These are phyloP conservation scores for Microcebus tavaratra DNA, from an alignment of 2,113 vertebrate genomes.

Conservation along the genomic window DNA sequence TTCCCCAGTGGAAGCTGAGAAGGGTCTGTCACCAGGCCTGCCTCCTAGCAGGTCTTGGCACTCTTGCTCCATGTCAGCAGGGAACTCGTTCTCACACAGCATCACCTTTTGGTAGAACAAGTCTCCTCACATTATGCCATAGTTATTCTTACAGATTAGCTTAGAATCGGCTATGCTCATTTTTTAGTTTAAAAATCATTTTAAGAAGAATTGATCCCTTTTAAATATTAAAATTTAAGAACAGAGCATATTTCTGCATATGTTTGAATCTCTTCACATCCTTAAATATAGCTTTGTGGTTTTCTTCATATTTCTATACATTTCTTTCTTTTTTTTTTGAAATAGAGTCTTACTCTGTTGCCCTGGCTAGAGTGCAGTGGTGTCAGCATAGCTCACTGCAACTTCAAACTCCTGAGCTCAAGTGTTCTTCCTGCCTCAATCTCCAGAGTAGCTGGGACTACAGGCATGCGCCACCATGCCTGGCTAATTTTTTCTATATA, in stretches of 20 bases:
- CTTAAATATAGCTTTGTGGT: not conserved
- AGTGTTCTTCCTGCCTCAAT: not conserved
- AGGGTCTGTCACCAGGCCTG: not conserved
- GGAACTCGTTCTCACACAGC: not conserved
- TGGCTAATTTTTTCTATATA: not conserved
- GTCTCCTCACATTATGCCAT: not conserved
- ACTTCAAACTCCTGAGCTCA: not conserved
- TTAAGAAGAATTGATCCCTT: not conserved
- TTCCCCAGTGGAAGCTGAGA: not conserved
- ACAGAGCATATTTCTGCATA: not conserved
- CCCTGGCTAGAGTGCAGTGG: not conserved
- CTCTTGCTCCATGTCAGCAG: not conserved
- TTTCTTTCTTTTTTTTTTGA: not conserved
- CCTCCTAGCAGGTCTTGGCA: accelerated
- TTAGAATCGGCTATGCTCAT: not conserved
- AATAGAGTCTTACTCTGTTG: not conserved
- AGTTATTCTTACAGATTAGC: not conserved
- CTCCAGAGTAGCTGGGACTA: not conserved
- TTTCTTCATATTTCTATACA: not conserved
- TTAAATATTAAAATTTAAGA: not conserved
- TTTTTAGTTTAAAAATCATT: not conserved
- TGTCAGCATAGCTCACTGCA: not conserved
- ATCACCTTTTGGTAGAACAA: not conserved
- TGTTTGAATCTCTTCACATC: not conserved
- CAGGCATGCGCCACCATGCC: not conserved